Evolutionary conservation across 2,113 vertebrate species (phyloP), one percentile per base, ranked within the genome.

Genomic region (Tachysurus fulvidraco): DNA sequence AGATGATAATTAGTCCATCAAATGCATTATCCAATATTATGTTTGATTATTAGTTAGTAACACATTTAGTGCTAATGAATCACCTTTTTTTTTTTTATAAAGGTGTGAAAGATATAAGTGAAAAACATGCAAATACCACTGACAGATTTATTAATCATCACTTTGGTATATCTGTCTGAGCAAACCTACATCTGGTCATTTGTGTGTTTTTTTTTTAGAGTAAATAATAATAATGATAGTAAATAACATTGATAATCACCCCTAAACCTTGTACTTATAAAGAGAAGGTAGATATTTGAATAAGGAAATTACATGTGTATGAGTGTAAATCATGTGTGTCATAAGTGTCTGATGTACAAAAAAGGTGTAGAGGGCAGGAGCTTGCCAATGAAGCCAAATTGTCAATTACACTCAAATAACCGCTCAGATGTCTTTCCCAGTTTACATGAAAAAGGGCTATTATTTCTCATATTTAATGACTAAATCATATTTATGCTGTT

Each of bases 401-500:
- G 2, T 50, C 44, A 71, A 9, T 44, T 46, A 23, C 11, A 13
- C 71, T 50, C 44, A 52, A 52, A 77, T 54, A 54, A 14, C 13
- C 25, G 73, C 44, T 76, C 21, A 76, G 52, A 13, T 52, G 12
- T 52, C 46, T 77, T 77, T n/a, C 6, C n/a, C 25, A n/a, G 74
- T 77, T 77, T n/a, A 12, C 23, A 77, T n/a, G 14, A n/a, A 77
- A 23, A 50, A 52, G 73, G 21, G 23, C 11, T 5, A 50, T 50
- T 54, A 77, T 76, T 76, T 46, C 10, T 46, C 71, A 25, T 41
- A 23, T 46, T 13, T 76, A 21, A 50, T 10, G 12, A 54, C n/a
- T 54, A 28, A 28, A 28, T 54, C 19, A 25, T 57, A 79, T 64
- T 19, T 41, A 74, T 65, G 64, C 10, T 69, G 28, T 81, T 91